Percentiles rank a stretch among this genome's conserved stretches.
These are phyloP conservation scores for Papilio gigon DNA, from an alignment of 2,888 invertebrate species.

Conservation along the genomic window DNA sequence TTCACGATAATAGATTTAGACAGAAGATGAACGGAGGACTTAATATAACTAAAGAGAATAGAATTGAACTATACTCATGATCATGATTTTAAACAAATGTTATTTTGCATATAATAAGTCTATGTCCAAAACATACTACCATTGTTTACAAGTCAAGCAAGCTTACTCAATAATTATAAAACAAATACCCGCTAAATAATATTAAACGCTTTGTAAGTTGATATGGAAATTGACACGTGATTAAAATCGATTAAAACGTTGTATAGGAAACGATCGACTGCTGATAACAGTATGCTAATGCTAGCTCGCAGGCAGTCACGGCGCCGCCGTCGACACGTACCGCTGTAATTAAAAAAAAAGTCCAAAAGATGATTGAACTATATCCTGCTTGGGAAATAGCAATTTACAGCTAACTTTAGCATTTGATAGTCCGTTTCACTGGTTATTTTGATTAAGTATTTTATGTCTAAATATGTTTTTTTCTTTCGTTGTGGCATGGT, in stretches of 20 bases:
- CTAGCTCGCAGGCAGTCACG: conserved; percentile 46
- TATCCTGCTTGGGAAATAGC: conserved; percentile 32
- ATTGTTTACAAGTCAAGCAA: no score
- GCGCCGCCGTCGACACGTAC: conserved; percentile 46
- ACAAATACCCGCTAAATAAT: conserved; percentile 39
- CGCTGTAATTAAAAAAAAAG: conserved; percentile 49
- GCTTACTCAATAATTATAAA: conserved; percentile 15
- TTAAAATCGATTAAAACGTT: conserved; percentile 48
- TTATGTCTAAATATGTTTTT: no score
- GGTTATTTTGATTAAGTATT: not conserved
- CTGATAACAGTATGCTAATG: conserved; percentile 47
- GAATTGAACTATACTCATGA: no score
- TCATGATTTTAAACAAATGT: no score
- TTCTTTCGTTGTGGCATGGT: no score
- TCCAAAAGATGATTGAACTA: conserved; percentile 12
- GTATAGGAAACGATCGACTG: conserved; percentile 49
- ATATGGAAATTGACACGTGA: conserved; percentile 49
- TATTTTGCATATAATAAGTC: no score
- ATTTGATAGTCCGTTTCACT: not conserved
- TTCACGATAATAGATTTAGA: no score
- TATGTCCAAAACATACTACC: no score
- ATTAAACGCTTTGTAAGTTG: conserved; percentile 32
- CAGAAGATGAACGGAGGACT: no score
- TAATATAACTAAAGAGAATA: no score
- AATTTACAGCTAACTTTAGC: not conserved